These are phyloP conservation scores for Ecdyonurus torrentis DNA, from an alignment of 2,888 invertebrate genomes.

Conservation along the genomic window DNA sequence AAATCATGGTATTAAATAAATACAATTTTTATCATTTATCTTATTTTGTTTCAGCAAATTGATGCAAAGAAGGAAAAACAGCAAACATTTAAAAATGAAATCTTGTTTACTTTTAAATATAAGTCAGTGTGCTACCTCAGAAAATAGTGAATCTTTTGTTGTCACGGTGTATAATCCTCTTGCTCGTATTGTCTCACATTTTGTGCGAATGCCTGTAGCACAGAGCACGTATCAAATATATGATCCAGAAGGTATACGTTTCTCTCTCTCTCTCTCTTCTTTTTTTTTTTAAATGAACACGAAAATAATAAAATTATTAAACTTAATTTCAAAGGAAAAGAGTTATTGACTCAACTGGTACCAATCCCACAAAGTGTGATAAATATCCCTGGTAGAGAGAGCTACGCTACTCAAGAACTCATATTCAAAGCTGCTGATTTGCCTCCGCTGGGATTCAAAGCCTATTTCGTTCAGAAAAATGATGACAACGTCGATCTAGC, in stretches of 20 bases:
- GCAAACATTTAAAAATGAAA: neutral
- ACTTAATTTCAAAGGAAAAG: neutral
- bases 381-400: slow-evolving; percentile 23
- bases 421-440: slow-evolving; percentile 23
- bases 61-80: neutral
- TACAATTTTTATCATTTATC: too few species aligned
- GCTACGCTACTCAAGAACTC: slow-evolving; percentile 23
- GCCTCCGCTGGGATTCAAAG: slow-evolving; percentile 19
- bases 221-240: slow-evolving; percentile 36
- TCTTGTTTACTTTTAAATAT: slow-evolving; percentile 40
- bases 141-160: slow-evolving; percentile 32
- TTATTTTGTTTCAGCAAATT: neutral
- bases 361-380: slow-evolving; percentile 22
- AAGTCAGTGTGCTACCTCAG: slow-evolving; percentile 36
- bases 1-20: too few species aligned
- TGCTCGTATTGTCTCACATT: slow-evolving; percentile 31
- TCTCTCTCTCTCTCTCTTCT: neutral
- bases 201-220: slow-evolving; percentile 34
- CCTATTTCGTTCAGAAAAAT: slow-evolving; percentile 13
- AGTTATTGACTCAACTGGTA: slow-evolving; percentile 16
- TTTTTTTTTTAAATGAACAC: neutral
- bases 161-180: slow-evolving; percentile 46
- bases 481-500: neutral
- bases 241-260: slow-evolving; percentile 39
- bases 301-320: neutral